These are phyloP conservation scores for Eospalax fontanierii DNA, from an alignment of 2,797 vertebrate species.

Conservation along the genomic window DNA sequence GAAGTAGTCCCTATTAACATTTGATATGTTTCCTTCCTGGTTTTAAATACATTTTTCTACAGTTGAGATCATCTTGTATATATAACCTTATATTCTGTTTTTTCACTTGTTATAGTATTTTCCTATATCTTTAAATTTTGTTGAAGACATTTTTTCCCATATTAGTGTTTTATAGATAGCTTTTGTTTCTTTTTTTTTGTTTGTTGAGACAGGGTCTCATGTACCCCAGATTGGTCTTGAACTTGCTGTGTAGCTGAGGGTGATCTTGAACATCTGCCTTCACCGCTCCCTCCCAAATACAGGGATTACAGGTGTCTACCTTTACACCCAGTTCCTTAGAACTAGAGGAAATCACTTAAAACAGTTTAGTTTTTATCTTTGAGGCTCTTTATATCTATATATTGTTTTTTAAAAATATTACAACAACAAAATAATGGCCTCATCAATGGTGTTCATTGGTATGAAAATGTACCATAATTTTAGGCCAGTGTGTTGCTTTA, in stretches of 20 bases:
- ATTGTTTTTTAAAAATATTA: neutral
- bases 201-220: neutral
- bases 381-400: neutral
- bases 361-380: neutral
- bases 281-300: neutral
- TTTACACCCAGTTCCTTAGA: neutral
- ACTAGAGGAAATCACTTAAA: neutral
- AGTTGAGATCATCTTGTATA: conserved; percentile 73
- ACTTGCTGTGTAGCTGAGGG: neutral
- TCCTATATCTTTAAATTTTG: conserved; percentile 63
- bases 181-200: neutral
- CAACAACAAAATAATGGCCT: too few species aligned
- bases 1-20: conserved; percentile 74
- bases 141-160: conserved; percentile 67
- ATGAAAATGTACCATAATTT: too few species aligned
- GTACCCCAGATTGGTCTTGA: neutral
- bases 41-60: conserved; percentile 78
- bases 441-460: too few species aligned
- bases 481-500: too few species aligned
- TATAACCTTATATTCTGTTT: conserved; percentile 64
- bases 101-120: conserved; percentile 75
- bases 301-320: neutral
- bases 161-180: neutral
- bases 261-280: neutral
- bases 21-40: conserved; percentile 75